Evolutionary conservation across 1,140 invertebrate species (phyloP).

Genomic region (Apis florea): DNA sequence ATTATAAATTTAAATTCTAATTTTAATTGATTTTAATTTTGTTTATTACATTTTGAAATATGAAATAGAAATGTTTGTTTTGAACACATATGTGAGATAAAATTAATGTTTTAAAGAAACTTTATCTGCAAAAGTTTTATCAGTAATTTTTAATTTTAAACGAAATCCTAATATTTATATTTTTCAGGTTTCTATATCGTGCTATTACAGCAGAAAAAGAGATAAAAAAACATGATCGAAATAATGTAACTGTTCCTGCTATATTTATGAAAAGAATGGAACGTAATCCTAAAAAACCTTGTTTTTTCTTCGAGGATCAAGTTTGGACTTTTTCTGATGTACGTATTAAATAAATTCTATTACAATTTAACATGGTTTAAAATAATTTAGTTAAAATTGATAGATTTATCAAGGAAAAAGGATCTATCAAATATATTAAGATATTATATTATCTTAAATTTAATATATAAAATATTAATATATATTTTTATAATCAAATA

Average conservation of each 20-base stretch:
- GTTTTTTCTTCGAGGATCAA: slow-evolving; percentile 85
- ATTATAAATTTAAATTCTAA: too few relatives aligned
- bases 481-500: too few relatives aligned
- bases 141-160: not conserved
- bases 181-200: slow-evolving; percentile 82
- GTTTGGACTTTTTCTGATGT: slow-evolving; percentile 87
- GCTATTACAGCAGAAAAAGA: slow-evolving; percentile 80
- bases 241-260: slow-evolving; percentile 82
- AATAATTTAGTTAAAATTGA: too few relatives aligned
- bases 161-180: not conserved
- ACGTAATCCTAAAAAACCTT: slow-evolving; percentile 83
- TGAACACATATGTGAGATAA: not conserved
- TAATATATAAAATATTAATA: too few relatives aligned
- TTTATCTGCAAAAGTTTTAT: not conserved
- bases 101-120: not conserved
- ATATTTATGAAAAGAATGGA: slow-evolving; percentile 82
- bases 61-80: too few relatives aligned
- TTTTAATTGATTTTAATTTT: too few relatives aligned
- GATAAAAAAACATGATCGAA: slow-evolving; percentile 79
- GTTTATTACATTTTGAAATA: too few relatives aligned
- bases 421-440: too few relatives aligned
- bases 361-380: not conserved
- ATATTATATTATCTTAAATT: too few relatives aligned
- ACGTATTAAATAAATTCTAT: slow-evolving; percentile 37
- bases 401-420: too few relatives aligned